Percentiles rank a stretch among this genome's conserved stretches.
These are phyloP conservation scores for Eudasyphora cyanicolor DNA, from an alignment of 2,888 invertebrate species.

Conservation along the genomic window DNA sequence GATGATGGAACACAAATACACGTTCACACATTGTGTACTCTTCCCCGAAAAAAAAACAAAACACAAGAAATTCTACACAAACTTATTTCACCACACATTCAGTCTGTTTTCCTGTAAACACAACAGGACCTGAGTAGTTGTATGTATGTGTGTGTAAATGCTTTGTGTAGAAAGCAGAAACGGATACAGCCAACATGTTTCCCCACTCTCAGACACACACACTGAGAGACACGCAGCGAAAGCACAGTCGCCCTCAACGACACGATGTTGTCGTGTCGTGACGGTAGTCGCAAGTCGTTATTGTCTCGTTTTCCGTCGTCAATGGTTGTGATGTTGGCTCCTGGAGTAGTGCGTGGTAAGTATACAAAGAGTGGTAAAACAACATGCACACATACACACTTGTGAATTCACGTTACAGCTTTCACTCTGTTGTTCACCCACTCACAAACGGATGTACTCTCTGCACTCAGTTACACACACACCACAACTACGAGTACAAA, in stretches of 20 bases:
- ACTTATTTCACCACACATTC: constrained; percentile 10
- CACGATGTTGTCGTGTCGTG: neutral
- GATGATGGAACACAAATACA: neutral
- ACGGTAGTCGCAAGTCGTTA: constrained; percentile 1
- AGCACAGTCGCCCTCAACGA: neutral
- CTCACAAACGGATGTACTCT: constrained; percentile 5
- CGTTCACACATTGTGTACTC: neutral
- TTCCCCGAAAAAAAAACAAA: constrained; percentile 15
- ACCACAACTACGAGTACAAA: constrained; percentile 2
- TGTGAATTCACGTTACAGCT: neutral
- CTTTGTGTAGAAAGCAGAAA: neutral
- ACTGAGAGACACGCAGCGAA: neutral
- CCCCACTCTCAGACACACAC: neutral
- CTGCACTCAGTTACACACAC: constrained; percentile 21
- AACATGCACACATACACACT: constrained; percentile 9
- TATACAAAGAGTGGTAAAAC: neutral
- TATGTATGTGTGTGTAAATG: neutral
- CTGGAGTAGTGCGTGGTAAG: neutral
- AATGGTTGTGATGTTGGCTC: neutral
- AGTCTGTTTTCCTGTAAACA: constrained; percentile 12
- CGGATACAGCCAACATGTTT: constrained; percentile 16
- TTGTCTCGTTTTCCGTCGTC: neutral
- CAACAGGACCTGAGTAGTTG: neutral
- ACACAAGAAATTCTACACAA: constrained; percentile 8
- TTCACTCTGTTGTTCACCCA: neutral